Conservation (phyloP, 2,797 vertebrate genomes). For the Eulemur mongoz region DNA sequence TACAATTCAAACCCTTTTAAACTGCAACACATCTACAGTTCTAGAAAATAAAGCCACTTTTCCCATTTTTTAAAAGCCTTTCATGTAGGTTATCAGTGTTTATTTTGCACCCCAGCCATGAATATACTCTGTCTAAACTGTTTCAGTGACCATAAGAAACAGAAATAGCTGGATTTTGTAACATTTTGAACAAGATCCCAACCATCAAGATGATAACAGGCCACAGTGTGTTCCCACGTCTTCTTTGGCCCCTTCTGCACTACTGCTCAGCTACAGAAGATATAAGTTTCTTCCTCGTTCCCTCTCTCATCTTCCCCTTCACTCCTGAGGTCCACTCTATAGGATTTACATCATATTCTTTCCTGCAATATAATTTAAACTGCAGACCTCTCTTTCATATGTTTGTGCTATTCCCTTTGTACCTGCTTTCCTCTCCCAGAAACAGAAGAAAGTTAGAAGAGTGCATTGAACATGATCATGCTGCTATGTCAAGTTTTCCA, state of each 20-base stretch:
- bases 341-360: background rate
- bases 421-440: background rate
- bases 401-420: background rate
- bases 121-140: background rate
- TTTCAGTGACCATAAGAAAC: background rate
- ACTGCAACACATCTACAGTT: background rate
- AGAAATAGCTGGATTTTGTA: background rate
- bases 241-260: background rate
- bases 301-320: background rate
- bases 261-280: accelerated
- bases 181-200: background rate
- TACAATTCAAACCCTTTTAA: background rate
- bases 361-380: background rate
- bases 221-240: accelerated
- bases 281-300: background rate
- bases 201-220: background rate
- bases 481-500: background rate
- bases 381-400: background rate
- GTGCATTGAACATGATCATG: accelerated
- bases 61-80: background rate
- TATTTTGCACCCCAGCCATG: background rate
- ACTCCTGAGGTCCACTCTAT: background rate
- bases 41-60: background rate
- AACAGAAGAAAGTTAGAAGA: background rate
- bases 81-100: background rate